These are phyloP conservation scores for Argynnis bischoffii DNA, from an alignment of 2,888 invertebrate genomes.

Conservation along the genomic window DNA sequence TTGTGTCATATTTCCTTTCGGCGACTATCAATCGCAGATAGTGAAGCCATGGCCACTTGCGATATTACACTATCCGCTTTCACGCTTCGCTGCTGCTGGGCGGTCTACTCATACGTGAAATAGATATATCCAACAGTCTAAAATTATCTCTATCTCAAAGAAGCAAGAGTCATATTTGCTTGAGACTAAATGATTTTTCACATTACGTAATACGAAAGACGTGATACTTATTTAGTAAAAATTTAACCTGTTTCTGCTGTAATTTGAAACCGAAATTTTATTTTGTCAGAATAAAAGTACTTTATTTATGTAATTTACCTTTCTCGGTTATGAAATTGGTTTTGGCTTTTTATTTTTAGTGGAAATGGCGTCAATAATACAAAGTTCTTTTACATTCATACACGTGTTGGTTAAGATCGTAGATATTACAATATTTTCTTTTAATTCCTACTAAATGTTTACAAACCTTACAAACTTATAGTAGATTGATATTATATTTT, in stretches of 20 bases:
- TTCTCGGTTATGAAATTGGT: no score
- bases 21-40: slow-evolving; percentile 10
- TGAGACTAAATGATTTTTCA: not conserved
- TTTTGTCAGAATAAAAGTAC: not conserved
- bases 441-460: no score
- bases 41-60: slow-evolving; percentile 26
- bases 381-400: no score
- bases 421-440: no score
- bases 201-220: slow-evolving; percentile 23
- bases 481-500: no score
- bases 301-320: not conserved
- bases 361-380: no score
- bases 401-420: no score
- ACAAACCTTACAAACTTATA: no score
- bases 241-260: slow-evolving; percentile 24
- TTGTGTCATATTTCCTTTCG: no score
- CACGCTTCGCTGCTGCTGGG: slow-evolving; percentile 42
- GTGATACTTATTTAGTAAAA: slow-evolving; percentile 27
- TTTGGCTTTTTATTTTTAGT: no score
- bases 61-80: slow-evolving; percentile 44
- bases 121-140: slow-evolving; percentile 27
- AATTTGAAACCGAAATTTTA: slow-evolving; percentile 15
- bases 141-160: not conserved
- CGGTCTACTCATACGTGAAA: slow-evolving; percentile 44
- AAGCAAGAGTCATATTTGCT: not conserved